A percentile compares a stretch with the other conserved stretches of the same genome.
phyloP scores from a whole-genome alignment of 1,140 invertebrate genomes.

The Pissodes strobi region DNA sequence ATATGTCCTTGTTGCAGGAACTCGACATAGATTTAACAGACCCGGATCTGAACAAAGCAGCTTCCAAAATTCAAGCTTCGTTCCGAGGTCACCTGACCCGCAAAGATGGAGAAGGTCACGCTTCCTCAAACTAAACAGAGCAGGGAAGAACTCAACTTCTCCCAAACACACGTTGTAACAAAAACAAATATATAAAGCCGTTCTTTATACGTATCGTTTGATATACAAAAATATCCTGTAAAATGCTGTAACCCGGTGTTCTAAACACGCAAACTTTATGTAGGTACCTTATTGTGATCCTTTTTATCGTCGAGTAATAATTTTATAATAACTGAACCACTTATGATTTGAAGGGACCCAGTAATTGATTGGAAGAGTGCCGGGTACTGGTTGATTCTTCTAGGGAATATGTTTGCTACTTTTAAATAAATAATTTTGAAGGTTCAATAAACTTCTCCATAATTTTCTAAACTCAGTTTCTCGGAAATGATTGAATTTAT shows the following conservation, averaged over 20 bases:
- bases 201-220: conserved; percentile 19
- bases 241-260: conserved; percentile 21
- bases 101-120: conserved; percentile 63
- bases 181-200: conserved; percentile 4
- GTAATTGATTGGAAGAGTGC: background rate
- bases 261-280: conserved; percentile 10
- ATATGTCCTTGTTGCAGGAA: conserved; percentile 62
- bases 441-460: too few relatives aligned
- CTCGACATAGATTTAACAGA: conserved; percentile 81
- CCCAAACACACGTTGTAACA: too few relatives aligned
- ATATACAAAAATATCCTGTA: conserved; percentile 19
- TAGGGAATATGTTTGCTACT: too few relatives aligned
- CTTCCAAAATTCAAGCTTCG: conserved; percentile 90
- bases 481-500: too few relatives aligned
- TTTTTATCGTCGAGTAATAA: background rate
- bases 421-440: too few relatives aligned
- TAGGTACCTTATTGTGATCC: conserved; percentile 25
- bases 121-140: background rate
- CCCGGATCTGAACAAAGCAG: conserved; percentile 88
- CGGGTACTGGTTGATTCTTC: background rate
- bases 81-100: conserved; percentile 89
- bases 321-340: background rate
- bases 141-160: too few relatives aligned
- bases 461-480: too few relatives aligned
- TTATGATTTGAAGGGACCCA: conserved; percentile 19